Evolutionary conservation across 2,113 vertebrate species (phyloP).

Genomic region (Chaetura pelagica): DNA sequence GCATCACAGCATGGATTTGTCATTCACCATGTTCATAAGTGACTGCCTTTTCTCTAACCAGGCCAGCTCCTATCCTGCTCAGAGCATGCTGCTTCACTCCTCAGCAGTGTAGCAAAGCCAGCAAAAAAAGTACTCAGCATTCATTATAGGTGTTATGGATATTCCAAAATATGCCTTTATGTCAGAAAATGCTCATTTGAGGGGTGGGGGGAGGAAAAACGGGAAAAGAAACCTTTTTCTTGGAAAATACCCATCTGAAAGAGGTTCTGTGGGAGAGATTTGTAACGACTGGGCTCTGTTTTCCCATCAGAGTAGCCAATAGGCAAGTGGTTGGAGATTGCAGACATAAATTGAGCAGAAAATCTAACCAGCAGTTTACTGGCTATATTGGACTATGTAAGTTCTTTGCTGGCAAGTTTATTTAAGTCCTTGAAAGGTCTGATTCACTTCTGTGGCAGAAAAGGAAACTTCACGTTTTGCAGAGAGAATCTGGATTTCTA

Average conservation of each 20-base stretch:
- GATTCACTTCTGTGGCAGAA: conserved; percentile 19
- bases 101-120: background rate
- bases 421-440: conserved; percentile 6
- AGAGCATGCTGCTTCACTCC: background rate
- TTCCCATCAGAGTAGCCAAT: background rate
- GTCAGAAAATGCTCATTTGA: background rate
- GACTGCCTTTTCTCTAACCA: background rate
- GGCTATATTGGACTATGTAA: background rate
- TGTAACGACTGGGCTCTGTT: background rate
- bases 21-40: background rate
- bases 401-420: background rate
- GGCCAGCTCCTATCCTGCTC: background rate
- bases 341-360: background rate
- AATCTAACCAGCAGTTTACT: background rate
- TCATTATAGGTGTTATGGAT: background rate
- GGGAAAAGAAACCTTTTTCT: background rate
- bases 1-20: conserved; percentile 8
- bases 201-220: background rate
- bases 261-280: background rate
- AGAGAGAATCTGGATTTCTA: conserved; percentile 58
- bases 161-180: background rate
- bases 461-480: conserved; percentile 25
- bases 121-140: background rate
- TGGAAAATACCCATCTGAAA: background rate
- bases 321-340: background rate